Conservation (phyloP, 2,888 invertebrate species). For the Fragum whitleyi region DNA sequence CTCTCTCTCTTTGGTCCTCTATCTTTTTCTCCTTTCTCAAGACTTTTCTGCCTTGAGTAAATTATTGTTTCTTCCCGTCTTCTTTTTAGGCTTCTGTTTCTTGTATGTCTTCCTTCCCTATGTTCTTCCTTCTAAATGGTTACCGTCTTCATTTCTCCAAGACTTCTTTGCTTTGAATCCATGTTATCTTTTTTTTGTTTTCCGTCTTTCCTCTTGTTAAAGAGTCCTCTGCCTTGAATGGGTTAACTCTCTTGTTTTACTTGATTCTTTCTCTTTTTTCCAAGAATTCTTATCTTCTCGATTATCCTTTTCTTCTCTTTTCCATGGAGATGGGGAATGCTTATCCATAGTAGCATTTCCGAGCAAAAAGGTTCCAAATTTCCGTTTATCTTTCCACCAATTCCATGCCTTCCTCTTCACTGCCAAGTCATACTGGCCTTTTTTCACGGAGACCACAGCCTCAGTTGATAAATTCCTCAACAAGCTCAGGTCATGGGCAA, state of each 20-base stretch:
- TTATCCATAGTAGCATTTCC: not conserved
- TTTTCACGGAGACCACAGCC: not conserved
- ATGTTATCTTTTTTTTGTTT: too few relatives aligned
- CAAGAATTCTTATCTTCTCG: not conserved
- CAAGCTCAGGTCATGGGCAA: not conserved
- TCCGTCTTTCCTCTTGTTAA: too few relatives aligned
- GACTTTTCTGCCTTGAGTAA: not conserved
- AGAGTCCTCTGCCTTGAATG: too few relatives aligned
- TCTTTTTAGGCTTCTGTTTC: too few relatives aligned
- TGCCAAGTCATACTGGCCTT: not conserved
- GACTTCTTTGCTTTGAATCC: not conserved
- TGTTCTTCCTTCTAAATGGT: too few relatives aligned
- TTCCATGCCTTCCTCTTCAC: not conserved
- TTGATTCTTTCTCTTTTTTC: too few relatives aligned
- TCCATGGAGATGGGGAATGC: not conserved
- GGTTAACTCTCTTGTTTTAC: too few relatives aligned
- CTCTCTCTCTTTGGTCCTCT: not conserved
- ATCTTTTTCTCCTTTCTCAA: too few relatives aligned
- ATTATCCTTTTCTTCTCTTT: not conserved
- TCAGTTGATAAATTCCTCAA: not conserved
- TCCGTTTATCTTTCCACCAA: not conserved
- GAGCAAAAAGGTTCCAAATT: not conserved
- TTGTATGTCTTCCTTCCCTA: not conserved
- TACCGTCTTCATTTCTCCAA: too few relatives aligned
- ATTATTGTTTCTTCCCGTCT: too few relatives aligned